These are phyloP conservation scores for Brachionichthys hirsutus DNA, from an alignment of 2,113 vertebrate species.

Conservation along the genomic window DNA sequence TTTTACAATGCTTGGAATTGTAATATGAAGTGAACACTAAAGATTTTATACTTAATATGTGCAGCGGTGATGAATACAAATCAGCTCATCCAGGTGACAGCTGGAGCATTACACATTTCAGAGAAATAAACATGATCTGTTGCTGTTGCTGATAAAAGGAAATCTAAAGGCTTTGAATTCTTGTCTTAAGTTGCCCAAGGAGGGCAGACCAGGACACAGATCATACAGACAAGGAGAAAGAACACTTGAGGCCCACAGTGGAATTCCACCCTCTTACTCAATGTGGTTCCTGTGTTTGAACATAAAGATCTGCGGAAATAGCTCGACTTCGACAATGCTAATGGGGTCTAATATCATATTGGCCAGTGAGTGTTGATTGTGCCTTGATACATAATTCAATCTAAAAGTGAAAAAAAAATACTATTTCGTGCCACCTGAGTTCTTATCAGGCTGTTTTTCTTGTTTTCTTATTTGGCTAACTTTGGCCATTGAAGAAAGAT, in stretches of 20 bases:
- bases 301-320: slow-evolving; percentile 34
- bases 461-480: slow-evolving; percentile 37
- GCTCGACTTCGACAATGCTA: slow-evolving; percentile 42
- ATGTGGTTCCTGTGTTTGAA: slow-evolving; percentile 36
- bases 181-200: slow-evolving; percentile 27
- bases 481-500: slow-evolving; percentile 29
- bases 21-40: slow-evolving; percentile 50
- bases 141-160: too few relatives aligned
- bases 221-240: slow-evolving; percentile 13
- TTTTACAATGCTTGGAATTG: slow-evolving; percentile 25
- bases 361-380: slow-evolving; percentile 44
- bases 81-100: slow-evolving; percentile 54
- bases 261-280: slow-evolving; percentile 17
- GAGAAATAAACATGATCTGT: slow-evolving; percentile 42
- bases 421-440: slow-evolving; percentile 38
- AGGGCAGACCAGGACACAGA: slow-evolving; percentile 15
- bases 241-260: slow-evolving; percentile 10
- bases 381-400: slow-evolving; percentile 57
- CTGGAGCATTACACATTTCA: slow-evolving; percentile 35
- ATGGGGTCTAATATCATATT: slow-evolving; percentile 53
- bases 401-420: slow-evolving; percentile 22
- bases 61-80: slow-evolving; percentile 45
- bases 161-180: slow-evolving; percentile 34
- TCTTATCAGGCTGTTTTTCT: slow-evolving; percentile 38
- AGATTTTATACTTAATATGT: slow-evolving; percentile 45